A percentile compares a stretch with the other conserved stretches of the same genome.
Evolutionary conservation across 1,140 invertebrate species (phyloP).

Genomic region (Bombus confusus): DNA sequence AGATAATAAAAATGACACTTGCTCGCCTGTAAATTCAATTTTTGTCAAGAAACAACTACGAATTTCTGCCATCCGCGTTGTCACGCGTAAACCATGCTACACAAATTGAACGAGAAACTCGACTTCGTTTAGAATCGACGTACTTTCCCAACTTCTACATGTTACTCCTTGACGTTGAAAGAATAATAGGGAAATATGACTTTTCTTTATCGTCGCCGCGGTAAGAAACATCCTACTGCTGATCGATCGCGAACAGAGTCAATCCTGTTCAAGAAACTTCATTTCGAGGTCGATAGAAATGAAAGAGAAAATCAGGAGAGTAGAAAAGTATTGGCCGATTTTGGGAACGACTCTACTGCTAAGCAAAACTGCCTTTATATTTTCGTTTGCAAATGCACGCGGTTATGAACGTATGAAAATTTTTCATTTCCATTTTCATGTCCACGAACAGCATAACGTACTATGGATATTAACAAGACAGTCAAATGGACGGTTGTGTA

Average conservation of each 20-base stretch:
- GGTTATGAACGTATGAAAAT: too few species aligned
- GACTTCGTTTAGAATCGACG: background rate
- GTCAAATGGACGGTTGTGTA: too few species aligned
- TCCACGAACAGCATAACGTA: too few species aligned
- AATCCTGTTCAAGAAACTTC: slow-evolving; percentile 12
- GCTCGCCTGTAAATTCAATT: background rate
- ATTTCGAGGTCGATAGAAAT: slow-evolving; percentile 38
- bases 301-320: slow-evolving; percentile 49
- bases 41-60: background rate
- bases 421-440: too few species aligned
- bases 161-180: background rate
- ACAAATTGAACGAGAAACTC: background rate
- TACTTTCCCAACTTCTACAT: background rate
- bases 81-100: background rate
- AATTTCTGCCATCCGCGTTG: background rate
- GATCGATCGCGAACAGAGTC: slow-evolving; percentile 20
- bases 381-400: background rate
- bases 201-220: background rate
- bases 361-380: slow-evolving; percentile 41
- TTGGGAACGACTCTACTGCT: slow-evolving; percentile 30
- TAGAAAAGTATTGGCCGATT: slow-evolving; percentile 46
- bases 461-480: too few species aligned
- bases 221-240: background rate
- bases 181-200: slow-evolving; percentile 4
- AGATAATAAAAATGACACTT: background rate